Evolutionary conservation across 2,113 vertebrate species (phyloP), one percentile per base, ranked within the genome.

Genomic region (Spilogale gracilis): DNA sequence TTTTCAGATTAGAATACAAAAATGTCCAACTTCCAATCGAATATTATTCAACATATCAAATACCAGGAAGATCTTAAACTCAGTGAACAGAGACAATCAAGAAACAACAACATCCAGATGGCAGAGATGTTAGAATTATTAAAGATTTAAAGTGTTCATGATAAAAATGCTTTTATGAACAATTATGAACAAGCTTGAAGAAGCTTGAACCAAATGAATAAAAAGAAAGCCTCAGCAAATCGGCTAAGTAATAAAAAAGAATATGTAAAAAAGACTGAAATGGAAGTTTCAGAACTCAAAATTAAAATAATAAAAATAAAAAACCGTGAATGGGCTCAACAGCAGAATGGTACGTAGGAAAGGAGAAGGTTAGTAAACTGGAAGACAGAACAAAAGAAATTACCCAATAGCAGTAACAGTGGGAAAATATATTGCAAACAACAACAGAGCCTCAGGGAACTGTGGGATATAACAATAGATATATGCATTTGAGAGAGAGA

Each of bases 171-270:
- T 95, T 60, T 91, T 45, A 85, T 50, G 50, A 95, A 83, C 12
- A 67, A n/a, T 38, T 88, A 69, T 56, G 14, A 80, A 69, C 38
- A 69, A 79, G 71, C 38, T 45, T 91, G 23, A 85, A 60, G n/a
- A 69, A 79, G 61, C 50, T 50, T 91, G 17, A 85, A 60, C 54
- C 89, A 87, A 92, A 95, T n/a, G 32, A 45, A 61, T 80, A 87
- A 85, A 76, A 1, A 80, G 30, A 95, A 56, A 74, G 43, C 23
- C 43, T 71, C 52, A 86, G 23, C 52, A 86, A 80, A 79, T 43
- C 63, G 9, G 32, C 67, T 65, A 21, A 67, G 50, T 73, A 54
- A 45, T 71, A 43, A 80, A 76, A 65, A 0, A 80, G 27, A 92
- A 85, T 30, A 54, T 12, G 56, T 45, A 56, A 32, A 56, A 74